phyloP scores from a whole-genome alignment of 53 echinoderm and acorn worm species.

The Henricia sp. region DNA sequence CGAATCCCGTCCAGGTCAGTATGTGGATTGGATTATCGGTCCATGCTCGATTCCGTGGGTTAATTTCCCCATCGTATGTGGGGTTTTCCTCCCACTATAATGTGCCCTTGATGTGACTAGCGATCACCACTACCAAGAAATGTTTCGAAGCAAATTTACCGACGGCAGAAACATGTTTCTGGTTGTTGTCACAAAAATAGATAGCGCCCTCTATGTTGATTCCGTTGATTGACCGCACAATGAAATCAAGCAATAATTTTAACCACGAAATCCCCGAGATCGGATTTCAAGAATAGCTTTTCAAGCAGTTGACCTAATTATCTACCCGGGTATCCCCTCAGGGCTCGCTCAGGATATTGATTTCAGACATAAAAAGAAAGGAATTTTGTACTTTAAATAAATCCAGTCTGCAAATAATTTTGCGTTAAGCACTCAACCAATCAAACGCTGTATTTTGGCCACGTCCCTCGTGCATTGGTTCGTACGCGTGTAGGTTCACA shows the following conservation, averaged over 20 bases:
- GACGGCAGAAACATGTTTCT: not conserved
- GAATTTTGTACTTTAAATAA: not conserved
- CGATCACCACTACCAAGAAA: no score
- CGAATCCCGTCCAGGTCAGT: no score
- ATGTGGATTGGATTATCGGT: no score
- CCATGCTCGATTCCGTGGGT: no score
- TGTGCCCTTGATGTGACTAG: no score
- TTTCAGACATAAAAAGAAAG: not conserved
- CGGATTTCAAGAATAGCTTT: not conserved
- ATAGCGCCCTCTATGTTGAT: not conserved
- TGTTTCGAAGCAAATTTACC: no score
- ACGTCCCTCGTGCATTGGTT: not conserved
- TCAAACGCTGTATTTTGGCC: constrained; percentile 26
- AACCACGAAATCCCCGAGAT: no score
- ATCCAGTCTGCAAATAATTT: constrained; percentile 2
- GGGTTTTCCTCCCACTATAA: no score
- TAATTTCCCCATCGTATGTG: no score
- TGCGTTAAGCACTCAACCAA: constrained; percentile 3
- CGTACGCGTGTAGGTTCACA: not conserved
- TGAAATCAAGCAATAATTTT: not conserved
- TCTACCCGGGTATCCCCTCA: not conserved
- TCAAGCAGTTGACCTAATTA: constrained; percentile 51
- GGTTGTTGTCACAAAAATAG: not conserved
- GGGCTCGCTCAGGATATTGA: not conserved
- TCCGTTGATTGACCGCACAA: not conserved